These are phyloP conservation scores for Sapajus apella DNA, from an alignment of 2,113 vertebrate genomes.

Conservation along the genomic window DNA sequence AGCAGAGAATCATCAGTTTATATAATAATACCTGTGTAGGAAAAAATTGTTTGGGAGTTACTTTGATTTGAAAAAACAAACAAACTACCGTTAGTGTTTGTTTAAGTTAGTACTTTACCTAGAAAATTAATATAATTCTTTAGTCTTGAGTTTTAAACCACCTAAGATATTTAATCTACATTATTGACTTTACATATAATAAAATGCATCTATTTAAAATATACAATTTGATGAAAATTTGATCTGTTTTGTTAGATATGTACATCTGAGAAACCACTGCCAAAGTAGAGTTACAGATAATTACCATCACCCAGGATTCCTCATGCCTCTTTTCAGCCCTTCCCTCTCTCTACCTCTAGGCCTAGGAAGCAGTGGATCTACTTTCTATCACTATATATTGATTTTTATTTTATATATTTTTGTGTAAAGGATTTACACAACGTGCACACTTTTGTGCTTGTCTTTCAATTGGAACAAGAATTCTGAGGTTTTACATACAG, in stretches of 20 bases:
- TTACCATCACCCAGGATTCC: background rate
- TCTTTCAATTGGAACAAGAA: background rate
- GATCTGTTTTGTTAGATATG: background rate
- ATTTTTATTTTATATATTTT: background rate
- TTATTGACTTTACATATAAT: background rate
- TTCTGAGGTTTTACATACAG: background rate
- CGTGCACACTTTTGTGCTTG: background rate
- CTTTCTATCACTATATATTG: background rate
- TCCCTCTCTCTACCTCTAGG: background rate
- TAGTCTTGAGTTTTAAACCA: background rate
- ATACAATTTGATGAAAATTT: background rate
- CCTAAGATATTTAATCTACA: background rate
- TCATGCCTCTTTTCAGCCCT: background rate
- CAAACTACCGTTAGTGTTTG: background rate
- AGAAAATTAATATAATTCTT: background rate
- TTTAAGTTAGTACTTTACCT: constrained; percentile 15
- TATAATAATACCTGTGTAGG: background rate
- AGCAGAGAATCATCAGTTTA: background rate
- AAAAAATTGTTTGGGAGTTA: constrained; percentile 8
- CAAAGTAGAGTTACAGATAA: background rate
- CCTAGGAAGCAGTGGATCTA: background rate
- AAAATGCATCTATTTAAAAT: constrained; percentile 18
- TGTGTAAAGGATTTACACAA: background rate
- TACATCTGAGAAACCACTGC: background rate
- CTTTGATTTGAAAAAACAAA: background rate